Base-by-base conservation (phyloP, 2,888 invertebrate species). In the Tricholauxania praeusta region DNA sequence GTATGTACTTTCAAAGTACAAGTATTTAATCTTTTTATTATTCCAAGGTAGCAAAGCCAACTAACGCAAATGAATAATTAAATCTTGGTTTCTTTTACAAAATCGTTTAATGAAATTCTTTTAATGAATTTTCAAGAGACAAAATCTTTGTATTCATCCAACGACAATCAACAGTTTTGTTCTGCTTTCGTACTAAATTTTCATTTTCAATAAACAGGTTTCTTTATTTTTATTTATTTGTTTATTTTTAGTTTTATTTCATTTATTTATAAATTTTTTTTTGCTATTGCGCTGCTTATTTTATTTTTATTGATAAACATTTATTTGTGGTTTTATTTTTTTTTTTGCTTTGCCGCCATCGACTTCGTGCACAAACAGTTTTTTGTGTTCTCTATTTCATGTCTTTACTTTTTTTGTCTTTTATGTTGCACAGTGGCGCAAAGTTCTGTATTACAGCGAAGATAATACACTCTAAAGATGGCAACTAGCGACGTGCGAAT, bases 261-360 rank as follows among this genome's bases (percentile, higher is more conserved):
- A 22, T 59, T 22, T 59, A 19, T 59, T 59, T 59, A 59, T 59
- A n/a, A n/a, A 10, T 60, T 60, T 19, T 60, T 10, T 32, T 19
- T 60, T 60, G 32, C 14, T 59, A 28, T 60, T 15, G 15, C 63
- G n/a, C n/a, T n/a, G n/a, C n/a, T n/a, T 64, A 51, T 51, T 64
- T 64, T 22, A 17, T 51, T 64, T 64, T 49, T 64, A 64, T 64
- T 64, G 64, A 64, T 64, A 64, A 64, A 51, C 64, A 64, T 51
- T 51, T 64, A 64, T 64, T 64, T 51, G 64, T 64, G 64, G 51
- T 17, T 48, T 32, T 63, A 63, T 63, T 63, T 19, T 51, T 22
- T 49, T 57, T 57, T 57, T 55, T 57, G 15, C 28, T 8, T 64
- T 15, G 22, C 12, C 28, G 12, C 51, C 51, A 22, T 28, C 64